Evolutionary conservation across 2,888 invertebrate genomes (phyloP).

Genomic region (Thecocarcelia acutangulata): DNA sequence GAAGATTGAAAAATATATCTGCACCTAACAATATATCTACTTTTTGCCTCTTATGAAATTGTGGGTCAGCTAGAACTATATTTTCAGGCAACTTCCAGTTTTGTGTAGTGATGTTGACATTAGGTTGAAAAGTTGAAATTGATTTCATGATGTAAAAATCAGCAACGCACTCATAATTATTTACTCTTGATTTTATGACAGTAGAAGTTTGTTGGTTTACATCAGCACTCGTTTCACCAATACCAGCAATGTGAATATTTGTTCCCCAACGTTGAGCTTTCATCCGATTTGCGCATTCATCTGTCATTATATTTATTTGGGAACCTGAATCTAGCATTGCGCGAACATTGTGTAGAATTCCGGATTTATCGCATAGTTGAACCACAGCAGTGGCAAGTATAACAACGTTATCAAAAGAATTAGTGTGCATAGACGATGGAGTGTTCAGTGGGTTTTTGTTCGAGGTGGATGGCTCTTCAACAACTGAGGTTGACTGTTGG

Average conservation of each 20-base stretch:
- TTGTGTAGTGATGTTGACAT: slow-evolving; percentile 1
- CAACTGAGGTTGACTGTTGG: too few relatives aligned
- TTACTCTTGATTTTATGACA: too few relatives aligned
- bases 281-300: neutral
- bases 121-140: slow-evolving; percentile 44
- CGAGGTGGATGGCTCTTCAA: too few relatives aligned
- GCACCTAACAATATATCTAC: neutral
- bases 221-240: too few relatives aligned
- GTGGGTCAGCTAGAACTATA: slow-evolving; percentile 43
- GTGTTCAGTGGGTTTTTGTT: too few relatives aligned
- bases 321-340: slow-evolving; percentile 17
- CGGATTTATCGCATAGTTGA: slow-evolving; percentile 1
- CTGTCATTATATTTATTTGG: too few relatives aligned
- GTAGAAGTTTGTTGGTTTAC: too few relatives aligned
- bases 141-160: slow-evolving; percentile 19
- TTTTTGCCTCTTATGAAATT: slow-evolving; percentile 27
- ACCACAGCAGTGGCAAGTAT: too few relatives aligned
- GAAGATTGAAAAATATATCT: too few relatives aligned
- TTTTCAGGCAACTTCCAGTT: slow-evolving; percentile 39
- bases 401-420: too few relatives aligned
- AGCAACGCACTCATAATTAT: slow-evolving; percentile 1
- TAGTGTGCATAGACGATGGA: too few relatives aligned
- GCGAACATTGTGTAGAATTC: slow-evolving; percentile 16
- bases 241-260: neutral
- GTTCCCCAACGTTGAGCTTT: neutral